phyloP scores from a whole-genome alignment of 2,113 vertebrate species.

The Hylia prasina region DNA sequence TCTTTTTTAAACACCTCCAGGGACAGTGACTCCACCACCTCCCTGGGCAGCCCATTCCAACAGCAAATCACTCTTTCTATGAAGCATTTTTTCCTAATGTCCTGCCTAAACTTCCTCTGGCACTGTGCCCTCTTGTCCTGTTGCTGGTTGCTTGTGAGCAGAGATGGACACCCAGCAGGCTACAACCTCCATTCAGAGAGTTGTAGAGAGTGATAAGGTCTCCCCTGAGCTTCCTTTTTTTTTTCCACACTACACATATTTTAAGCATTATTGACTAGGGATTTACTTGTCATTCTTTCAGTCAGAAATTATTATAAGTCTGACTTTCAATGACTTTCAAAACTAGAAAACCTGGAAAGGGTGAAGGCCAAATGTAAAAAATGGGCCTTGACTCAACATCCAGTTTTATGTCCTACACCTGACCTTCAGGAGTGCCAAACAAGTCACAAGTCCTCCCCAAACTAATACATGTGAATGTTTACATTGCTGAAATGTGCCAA shows the following conservation, averaged over 20 bases:
- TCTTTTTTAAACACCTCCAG: background rate
- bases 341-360: background rate
- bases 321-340: background rate
- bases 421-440: background rate
- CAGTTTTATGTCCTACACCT: background rate
- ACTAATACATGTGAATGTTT: background rate
- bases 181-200: background rate
- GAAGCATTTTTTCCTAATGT: background rate
- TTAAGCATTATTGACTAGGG: background rate
- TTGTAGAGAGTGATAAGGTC: background rate
- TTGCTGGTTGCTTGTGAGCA: background rate
- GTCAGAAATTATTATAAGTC: background rate
- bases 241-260: background rate
- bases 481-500: background rate
- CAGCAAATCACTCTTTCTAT: background rate
- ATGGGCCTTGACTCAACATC: background rate
- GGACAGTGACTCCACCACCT: background rate
- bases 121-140: too few relatives aligned
- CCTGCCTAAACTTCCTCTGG: background rate
- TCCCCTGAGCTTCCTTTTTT: background rate
- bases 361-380: background rate
- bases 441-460: background rate
- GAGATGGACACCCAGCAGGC: background rate
- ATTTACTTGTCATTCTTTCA: background rate
- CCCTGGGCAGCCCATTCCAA: background rate